Percentiles rank a stretch among this genome's conserved stretches.
phyloP scores from a whole-genome alignment of 2,113 vertebrate genomes.

The Mobula hypostoma region DNA sequence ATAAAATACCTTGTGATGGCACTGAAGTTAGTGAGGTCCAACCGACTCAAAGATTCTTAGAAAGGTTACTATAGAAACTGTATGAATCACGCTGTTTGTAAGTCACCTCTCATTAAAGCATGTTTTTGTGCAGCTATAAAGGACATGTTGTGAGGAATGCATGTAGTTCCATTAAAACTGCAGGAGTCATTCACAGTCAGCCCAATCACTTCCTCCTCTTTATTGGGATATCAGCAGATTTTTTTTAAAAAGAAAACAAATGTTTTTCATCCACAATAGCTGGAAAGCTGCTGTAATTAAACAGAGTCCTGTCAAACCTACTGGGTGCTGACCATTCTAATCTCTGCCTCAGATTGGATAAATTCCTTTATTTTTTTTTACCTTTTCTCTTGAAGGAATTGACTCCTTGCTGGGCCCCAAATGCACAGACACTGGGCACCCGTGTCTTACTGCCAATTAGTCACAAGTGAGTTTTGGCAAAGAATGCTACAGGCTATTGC shows the following conservation, averaged over 20 bases:
- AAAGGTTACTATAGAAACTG: slow-evolving; percentile 33
- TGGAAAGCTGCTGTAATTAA: slow-evolving; percentile 25
- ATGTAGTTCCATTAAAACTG: slow-evolving; percentile 28
- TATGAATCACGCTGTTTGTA: slow-evolving; percentile 26
- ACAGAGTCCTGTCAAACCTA: not conserved
- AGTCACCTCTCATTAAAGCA: slow-evolving; percentile 31
- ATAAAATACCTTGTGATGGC: not conserved
- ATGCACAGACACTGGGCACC: not conserved
- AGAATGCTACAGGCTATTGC: not conserved
- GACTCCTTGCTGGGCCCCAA: slow-evolving; percentile 19
- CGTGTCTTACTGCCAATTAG: not conserved
- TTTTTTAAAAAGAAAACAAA: slow-evolving; percentile 26
- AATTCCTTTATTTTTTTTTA: not conserved
- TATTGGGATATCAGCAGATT: slow-evolving; percentile 30
- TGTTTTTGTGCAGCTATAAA: slow-evolving; percentile 12
- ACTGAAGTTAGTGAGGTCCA: not conserved
- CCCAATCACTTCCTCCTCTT: slow-evolving; percentile 22
- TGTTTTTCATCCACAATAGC: not conserved
- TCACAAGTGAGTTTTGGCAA: not conserved
- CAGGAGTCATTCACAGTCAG: slow-evolving; percentile 7
- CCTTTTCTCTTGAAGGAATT: not conserved
- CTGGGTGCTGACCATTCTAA: not conserved
- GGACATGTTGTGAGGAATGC: slow-evolving; percentile 20
- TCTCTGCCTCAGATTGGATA: slow-evolving; percentile 1
- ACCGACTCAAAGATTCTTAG: not conserved